These are phyloP conservation scores for Escarpia spicata DNA, from an alignment of 2,888 invertebrate genomes.

Conservation along the genomic window DNA sequence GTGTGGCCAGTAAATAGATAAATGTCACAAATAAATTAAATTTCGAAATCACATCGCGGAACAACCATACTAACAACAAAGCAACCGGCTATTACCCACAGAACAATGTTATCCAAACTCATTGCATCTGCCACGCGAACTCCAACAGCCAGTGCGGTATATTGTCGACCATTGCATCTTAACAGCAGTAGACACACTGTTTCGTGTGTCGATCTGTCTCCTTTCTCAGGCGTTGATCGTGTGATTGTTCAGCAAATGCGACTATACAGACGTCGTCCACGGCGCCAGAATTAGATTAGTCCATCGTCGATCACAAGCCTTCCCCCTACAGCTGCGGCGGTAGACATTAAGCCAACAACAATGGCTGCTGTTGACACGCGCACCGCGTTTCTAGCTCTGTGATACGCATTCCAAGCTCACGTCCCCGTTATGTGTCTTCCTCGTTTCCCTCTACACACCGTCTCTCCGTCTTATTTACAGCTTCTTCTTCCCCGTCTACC, in stretches of 20 bases:
- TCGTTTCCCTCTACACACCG: too few species aligned
- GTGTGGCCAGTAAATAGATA: background rate
- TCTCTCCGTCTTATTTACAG: too few species aligned
- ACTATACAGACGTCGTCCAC: background rate
- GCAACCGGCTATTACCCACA: background rate
- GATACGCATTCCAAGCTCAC: background rate
- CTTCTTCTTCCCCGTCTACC: too few species aligned
- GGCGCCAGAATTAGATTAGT: background rate
- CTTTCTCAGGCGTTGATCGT: background rate
- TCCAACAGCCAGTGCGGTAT: too few species aligned
- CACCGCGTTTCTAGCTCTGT: background rate
- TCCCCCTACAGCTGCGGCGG: background rate
- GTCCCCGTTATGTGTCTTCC: background rate
- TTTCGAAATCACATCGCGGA: background rate
- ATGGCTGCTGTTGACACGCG: background rate
- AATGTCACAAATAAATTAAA: background rate
- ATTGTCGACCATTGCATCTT: background rate
- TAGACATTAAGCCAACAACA: background rate
- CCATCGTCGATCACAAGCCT: background rate
- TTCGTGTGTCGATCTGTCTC: background rate
- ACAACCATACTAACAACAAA: background rate
- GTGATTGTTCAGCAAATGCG: background rate
- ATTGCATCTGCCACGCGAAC: too few species aligned
- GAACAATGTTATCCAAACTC: background rate
- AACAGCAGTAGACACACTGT: background rate